phyloP scores from a whole-genome alignment of 2,113 vertebrate species.

The Loxodonta africana region DNA sequence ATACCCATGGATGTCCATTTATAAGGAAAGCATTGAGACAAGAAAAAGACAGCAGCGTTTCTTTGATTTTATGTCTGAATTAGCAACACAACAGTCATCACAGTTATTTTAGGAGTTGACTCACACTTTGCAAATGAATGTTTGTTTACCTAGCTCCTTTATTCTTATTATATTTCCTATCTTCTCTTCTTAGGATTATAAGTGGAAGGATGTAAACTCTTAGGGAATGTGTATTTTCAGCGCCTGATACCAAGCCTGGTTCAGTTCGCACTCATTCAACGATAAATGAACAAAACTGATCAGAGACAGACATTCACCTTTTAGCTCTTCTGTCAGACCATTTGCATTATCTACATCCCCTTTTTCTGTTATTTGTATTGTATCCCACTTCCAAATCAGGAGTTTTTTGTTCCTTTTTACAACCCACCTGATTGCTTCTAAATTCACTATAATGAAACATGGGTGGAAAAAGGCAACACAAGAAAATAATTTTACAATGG shows the following conservation, averaged over 20 bases:
- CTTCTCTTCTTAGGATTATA: background rate
- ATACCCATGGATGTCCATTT: background rate
- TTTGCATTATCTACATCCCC: background rate
- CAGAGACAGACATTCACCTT: background rate
- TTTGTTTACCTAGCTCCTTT: background rate
- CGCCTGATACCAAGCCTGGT: background rate
- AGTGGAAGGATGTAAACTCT: background rate
- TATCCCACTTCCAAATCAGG: background rate
- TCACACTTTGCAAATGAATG: background rate
- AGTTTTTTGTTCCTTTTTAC: background rate
- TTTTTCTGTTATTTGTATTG: background rate
- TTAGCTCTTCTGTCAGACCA: background rate
- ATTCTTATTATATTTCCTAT: background rate
- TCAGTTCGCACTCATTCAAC: background rate
- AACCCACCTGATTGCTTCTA: background rate
- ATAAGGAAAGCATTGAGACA: slow-evolving; percentile 23
- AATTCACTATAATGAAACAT: background rate
- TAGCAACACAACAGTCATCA: background rate
- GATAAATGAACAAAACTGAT: slow-evolving; percentile 3
- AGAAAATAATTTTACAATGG: slow-evolving; percentile 32
- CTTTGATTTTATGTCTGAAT: background rate
- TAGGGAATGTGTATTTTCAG: background rate
- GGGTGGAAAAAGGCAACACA: background rate
- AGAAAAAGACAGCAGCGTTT: background rate
- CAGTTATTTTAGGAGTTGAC: background rate